Base-by-base conservation (phyloP, 2,113 vertebrate species). In the Microcebus lehilahytsara region DNA sequence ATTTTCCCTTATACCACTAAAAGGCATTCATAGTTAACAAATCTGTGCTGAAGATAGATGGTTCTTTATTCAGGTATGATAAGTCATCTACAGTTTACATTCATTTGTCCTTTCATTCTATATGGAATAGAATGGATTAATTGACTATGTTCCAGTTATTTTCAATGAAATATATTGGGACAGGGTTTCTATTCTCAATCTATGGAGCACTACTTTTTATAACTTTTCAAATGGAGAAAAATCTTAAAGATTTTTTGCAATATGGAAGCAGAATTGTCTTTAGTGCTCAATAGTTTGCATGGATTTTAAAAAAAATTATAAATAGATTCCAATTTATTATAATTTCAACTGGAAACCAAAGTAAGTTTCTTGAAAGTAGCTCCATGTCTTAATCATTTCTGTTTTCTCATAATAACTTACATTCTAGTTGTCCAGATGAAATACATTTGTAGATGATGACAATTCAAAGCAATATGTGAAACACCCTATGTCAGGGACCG, bases 211-310 rank as follows among this genome's bases (percentile, higher is more conserved):
- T 14, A 30, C 9, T 72, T 74, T 60, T 22, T 11, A 13, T 51
- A 64, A 93, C 5, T 9, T 53, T n/a, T 91, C n/a, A 75, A 95
- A 72, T 6, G 62, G 56, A 84, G 72, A 92, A 95, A 79, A 64
- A 49, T 74, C 74, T 89, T 84, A 49, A 92, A 85, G 84, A 25
- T 75, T 67, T 69, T 88, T 91, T 96, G 86, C 1, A 23, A 89
- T 96, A 67, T 32, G 12, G 23, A 77, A 20, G 9, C 42, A 66
- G 93, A 75, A 16, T 51, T 80, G 1, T 72, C 49, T 66, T 75
- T 49, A 40, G 32, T 71, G 40, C 3, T 85, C 3, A 79, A 12
- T 4, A 74, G 84, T 93, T 49, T 72, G 40, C 75, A 56, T 49
- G 32, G 14, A 67, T 69, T 95, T 37, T 42, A 42, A 22, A 94